Percentiles rank a stretch among this genome's conserved stretches.
phyloP scores from a whole-genome alignment of 2,888 invertebrate genomes.

The Lasioglossum marginatum region DNA sequence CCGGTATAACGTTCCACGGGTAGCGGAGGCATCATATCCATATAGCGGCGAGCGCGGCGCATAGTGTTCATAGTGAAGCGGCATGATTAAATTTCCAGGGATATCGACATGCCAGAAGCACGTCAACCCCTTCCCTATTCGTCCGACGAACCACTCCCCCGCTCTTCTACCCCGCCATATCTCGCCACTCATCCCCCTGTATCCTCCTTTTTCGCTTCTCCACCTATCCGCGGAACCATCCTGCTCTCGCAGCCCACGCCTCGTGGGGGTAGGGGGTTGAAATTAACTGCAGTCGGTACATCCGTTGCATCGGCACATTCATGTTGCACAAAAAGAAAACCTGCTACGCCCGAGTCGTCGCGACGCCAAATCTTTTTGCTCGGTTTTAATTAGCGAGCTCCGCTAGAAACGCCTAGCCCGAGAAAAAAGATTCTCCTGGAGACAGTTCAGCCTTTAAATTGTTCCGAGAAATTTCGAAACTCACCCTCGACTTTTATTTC shows the following conservation, averaged over 20 bases:
- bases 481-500: background rate
- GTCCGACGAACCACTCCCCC: constrained; percentile 37
- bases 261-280: constrained; percentile 52
- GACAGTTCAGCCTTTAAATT: background rate
- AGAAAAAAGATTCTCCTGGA: background rate
- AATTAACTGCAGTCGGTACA: constrained; percentile 72
- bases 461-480: background rate
- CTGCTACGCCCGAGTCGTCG: background rate
- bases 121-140: constrained; percentile 66
- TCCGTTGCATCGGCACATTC: constrained; percentile 47
- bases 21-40: constrained; percentile 62
- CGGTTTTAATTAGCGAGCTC: constrained; percentile 19
- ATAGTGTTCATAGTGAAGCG: constrained; percentile 72
- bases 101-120: constrained; percentile 80
- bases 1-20: constrained; percentile 75
- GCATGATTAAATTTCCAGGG: constrained; percentile 80
- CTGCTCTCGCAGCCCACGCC: constrained; percentile 54
- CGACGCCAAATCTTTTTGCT: constrained; percentile 22
- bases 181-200: constrained; percentile 56
- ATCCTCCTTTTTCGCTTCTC: constrained; percentile 70
- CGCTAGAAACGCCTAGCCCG: background rate
- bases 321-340: background rate
- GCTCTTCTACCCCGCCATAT: constrained; percentile 55
- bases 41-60: constrained; percentile 63
- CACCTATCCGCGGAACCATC: constrained; percentile 64